Base-by-base conservation (phyloP, 2,113 vertebrate species). In the Potamarius usumacintae region DNA sequence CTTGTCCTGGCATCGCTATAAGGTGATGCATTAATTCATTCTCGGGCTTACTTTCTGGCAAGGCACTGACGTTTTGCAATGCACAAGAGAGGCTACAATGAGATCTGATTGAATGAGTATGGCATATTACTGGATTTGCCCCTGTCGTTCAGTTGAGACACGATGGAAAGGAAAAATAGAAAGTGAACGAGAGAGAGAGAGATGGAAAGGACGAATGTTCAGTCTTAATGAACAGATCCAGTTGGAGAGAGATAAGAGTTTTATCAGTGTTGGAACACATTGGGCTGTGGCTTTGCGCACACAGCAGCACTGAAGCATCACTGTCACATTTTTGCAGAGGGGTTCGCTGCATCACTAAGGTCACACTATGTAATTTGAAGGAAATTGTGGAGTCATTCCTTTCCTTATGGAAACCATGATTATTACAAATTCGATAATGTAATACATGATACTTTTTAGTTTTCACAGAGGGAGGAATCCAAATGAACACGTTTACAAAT, bases 21-120 rank as follows among this genome's bases (percentile, higher is more conserved):
- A 91, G 92, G 94, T 89, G 90, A 89, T 93, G 92, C 87, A 83
- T 88, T 72, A 63, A 87, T 91, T 92, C 85, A 78, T 90, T 90
- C 76, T 85, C 88, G 88, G 87, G 86, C 57, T 80, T n/a, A 6
- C 57, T 55, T 80, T 86, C 62, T 76, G 79, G 82, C 81, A 89
- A 88, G 80, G 76, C 79, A 67, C 90, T 88, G 67, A 77, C 86
- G 67, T 30, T 30, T 27, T 90, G 86, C 89, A 91, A 89, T 91
- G 88, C 87, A 69, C 72, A 58, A 27, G 25, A 18, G 27, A 55
- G 30, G 82, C 88, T 90, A 87, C 22, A 67, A 25, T 62, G 55
- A 83, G 53, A 83, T 84, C 63, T 87, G 86, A 89, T 92, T 81
- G 72, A 86, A 91, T 89, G 87, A 85, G 65, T 81, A 86, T 89